Conservation (phyloP, 2,888 invertebrate genomes). For the Lucinisca nassula region DNA sequence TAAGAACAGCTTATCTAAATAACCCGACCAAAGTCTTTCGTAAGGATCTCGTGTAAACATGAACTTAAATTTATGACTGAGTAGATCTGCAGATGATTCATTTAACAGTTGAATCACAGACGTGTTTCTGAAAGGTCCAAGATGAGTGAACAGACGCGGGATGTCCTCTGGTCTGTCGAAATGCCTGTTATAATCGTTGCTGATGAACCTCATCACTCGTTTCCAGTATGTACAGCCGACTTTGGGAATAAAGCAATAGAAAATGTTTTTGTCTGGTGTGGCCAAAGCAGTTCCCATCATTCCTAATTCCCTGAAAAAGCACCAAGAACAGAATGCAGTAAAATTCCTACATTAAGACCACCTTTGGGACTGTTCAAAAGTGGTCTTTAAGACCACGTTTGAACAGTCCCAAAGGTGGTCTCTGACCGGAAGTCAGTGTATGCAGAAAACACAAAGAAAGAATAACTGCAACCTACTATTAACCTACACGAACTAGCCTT, state of each 20-base stretch:
- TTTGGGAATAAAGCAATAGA: neutral
- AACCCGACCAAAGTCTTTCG: neutral
- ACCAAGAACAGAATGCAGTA: no score
- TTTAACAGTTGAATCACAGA: neutral
- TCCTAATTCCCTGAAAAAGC: no score
- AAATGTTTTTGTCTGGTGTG: constrained; percentile 2
- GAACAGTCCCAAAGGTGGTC: no score
- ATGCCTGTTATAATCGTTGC: neutral
- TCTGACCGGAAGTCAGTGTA: no score
- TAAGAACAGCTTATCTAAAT: neutral
- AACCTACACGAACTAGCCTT: no score
- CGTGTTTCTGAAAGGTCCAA: neutral
- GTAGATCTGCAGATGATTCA: neutral
- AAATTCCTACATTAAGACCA: no score
- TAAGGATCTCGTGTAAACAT: neutral
- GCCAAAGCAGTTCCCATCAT: no score
- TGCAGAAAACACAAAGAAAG: no score
- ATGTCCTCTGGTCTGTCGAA: neutral
- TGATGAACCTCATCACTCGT: neutral
- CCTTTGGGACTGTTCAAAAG: no score
- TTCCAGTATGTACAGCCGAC: neutral
- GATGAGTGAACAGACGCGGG: neutral
- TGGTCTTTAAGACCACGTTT: no score
- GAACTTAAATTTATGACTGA: neutral
- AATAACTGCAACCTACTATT: no score